Evolutionary conservation across 2,888 invertebrate genomes (phyloP).

Genomic region (Agriotes lineatus): DNA sequence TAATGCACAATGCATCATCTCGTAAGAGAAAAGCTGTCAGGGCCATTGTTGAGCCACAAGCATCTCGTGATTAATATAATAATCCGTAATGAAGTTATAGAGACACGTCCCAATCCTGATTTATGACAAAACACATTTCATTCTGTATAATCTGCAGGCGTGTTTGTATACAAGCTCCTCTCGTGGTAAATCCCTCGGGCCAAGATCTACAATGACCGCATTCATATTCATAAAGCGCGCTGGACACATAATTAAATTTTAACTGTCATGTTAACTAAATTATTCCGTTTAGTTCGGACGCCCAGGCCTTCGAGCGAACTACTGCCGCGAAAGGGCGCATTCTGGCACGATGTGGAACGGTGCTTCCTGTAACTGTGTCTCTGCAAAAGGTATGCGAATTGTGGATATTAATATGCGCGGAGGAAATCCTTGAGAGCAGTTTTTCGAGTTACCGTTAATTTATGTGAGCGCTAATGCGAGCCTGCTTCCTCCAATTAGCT

Average conservation of each 20-base stretch:
- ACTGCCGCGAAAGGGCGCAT: slow-evolving; percentile 20
- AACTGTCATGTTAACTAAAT: slow-evolving; percentile 64
- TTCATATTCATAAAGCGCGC: slow-evolving; percentile 61
- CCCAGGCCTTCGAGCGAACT: slow-evolving; percentile 17
- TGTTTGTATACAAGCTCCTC: slow-evolving; percentile 56
- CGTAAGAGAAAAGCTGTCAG: slow-evolving; percentile 54
- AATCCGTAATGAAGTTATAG: slow-evolving; percentile 67
- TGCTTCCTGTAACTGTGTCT: slow-evolving; percentile 36
- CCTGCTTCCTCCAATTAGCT: slow-evolving; percentile 28
- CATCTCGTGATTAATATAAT: slow-evolving; percentile 65
- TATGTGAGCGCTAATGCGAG: slow-evolving; percentile 30
- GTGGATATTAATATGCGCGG: slow-evolving; percentile 32
- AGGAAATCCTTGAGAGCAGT: slow-evolving; percentile 35
- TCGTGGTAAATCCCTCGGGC: slow-evolving; percentile 55
- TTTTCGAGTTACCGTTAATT: slow-evolving; percentile 33
- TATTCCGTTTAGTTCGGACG: slow-evolving; percentile 57
- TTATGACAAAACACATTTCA: slow-evolving; percentile 64
- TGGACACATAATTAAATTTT: slow-evolving; percentile 65
- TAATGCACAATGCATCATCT: slow-evolving; percentile 42
- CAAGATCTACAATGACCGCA: slow-evolving; percentile 59
- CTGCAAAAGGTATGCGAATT: slow-evolving; percentile 34
- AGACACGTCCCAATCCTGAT: slow-evolving; percentile 64
- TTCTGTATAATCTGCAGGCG: slow-evolving; percentile 59
- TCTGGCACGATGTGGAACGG: slow-evolving; percentile 23
- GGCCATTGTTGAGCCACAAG: slow-evolving; percentile 60